These are phyloP conservation scores for Heliornis fulica DNA, from an alignment of 2,113 vertebrate genomes.

Conservation along the genomic window DNA sequence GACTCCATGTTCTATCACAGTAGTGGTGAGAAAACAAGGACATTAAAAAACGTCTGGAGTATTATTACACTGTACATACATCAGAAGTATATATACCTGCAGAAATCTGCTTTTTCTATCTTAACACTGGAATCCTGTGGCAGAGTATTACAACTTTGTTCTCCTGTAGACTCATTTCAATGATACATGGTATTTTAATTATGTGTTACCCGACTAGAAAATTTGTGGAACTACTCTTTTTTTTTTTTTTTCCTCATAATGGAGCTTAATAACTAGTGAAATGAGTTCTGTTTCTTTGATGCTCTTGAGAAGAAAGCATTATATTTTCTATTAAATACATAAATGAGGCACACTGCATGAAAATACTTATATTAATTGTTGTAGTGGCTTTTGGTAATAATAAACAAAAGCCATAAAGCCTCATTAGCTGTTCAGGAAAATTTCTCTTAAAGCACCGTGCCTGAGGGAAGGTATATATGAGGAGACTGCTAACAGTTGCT, in stretches of 20 bases:
- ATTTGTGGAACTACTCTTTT: background rate
- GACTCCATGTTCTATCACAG: background rate
- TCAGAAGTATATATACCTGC: background rate
- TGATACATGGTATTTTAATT: background rate
- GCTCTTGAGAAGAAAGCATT: background rate
- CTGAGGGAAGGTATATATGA: rapidly evolving
- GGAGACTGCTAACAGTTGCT: background rate
- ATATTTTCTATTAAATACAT: background rate
- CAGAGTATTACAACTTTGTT: background rate
- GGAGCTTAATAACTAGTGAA: background rate
- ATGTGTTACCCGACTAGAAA: background rate
- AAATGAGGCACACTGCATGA: background rate
- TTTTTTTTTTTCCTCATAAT: background rate
- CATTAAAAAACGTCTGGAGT: background rate
- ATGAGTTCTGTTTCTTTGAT: background rate
- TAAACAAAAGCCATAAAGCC: background rate
- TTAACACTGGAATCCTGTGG: background rate
- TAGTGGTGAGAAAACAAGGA: background rate
- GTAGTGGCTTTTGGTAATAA: background rate
- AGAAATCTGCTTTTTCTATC: background rate
- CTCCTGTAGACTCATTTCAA: background rate
- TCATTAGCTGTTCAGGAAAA: background rate
- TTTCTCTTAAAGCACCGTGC: background rate
- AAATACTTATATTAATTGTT: background rate
- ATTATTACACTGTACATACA: background rate